Evolutionary conservation across 30 jellyfish, hydroid and myxozoan species (phyloP).

Genomic region (Chironex yamaguchii): DNA sequence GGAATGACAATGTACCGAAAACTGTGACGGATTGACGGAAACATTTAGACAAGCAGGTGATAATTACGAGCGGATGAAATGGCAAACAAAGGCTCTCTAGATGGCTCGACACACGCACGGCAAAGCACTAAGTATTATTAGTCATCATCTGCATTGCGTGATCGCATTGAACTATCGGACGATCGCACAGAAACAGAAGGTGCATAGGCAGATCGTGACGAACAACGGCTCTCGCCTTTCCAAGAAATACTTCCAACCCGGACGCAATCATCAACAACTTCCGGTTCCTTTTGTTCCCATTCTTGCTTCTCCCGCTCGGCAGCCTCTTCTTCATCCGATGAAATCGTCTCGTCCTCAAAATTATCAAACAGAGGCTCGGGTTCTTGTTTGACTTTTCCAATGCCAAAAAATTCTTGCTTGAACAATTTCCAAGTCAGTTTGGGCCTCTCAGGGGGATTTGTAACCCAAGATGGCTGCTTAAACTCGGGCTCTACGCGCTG

Average conservation of each 20-base stretch:
- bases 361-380: constrained; percentile 56
- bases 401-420: constrained; percentile 82
- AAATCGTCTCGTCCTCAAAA: constrained; percentile 33
- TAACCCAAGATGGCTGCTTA: constrained; percentile 69
- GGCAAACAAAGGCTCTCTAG: no score
- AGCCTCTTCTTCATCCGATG: constrained; percentile 43
- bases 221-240: background rate
- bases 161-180: background rate
- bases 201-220: background rate
- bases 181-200: background rate
- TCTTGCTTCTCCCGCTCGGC: background rate
- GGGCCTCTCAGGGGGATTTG: constrained; percentile 23
- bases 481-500: constrained; percentile 57
- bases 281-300: background rate
- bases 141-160: background rate
- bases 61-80: no score
- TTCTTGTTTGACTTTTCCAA: constrained; percentile 22
- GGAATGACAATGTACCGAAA: no score
- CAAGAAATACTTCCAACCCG: background rate
- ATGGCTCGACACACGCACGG: no score
- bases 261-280: background rate
- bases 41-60: no score
- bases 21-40: no score
- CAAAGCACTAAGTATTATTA: background rate
- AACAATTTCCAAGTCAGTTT: constrained; percentile 76